phyloP scores from a whole-genome alignment of 2,113 vertebrate genomes.

The Dicrurus megarhynchus region DNA sequence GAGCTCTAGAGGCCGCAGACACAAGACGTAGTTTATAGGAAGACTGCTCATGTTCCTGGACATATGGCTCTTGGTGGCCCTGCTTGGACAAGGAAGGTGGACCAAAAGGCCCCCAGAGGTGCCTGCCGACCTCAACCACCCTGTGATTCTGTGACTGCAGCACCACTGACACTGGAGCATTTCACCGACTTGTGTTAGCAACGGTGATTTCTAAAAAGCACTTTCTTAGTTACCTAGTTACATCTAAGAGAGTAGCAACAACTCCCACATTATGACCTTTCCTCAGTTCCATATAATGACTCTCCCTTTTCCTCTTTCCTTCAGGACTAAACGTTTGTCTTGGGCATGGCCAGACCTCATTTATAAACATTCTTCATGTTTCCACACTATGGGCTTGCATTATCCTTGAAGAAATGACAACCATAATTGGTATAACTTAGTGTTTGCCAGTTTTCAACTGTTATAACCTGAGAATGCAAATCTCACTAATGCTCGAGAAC shows the following conservation, averaged over 20 bases:
- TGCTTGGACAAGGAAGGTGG: neutral
- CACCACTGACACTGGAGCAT: neutral
- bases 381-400: neutral
- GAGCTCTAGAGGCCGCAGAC: neutral
- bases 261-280: neutral
- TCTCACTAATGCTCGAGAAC: neutral
- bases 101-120: neutral
- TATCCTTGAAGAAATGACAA: neutral
- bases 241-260: neutral
- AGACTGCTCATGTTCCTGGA: neutral
- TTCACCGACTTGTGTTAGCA: neutral
- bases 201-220: neutral
- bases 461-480: neutral
- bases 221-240: conserved; percentile 31
- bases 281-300: neutral
- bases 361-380: neutral
- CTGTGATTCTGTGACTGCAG: neutral
- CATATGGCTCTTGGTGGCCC: neutral
- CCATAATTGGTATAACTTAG: neutral
- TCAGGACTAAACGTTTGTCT: neutral
- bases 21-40: neutral
- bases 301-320: neutral
- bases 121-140: neutral
- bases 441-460: neutral
- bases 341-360: neutral